These are phyloP conservation scores for Carposina sasakii DNA, from an alignment of 1,140 invertebrate species.

Conservation along the genomic window DNA sequence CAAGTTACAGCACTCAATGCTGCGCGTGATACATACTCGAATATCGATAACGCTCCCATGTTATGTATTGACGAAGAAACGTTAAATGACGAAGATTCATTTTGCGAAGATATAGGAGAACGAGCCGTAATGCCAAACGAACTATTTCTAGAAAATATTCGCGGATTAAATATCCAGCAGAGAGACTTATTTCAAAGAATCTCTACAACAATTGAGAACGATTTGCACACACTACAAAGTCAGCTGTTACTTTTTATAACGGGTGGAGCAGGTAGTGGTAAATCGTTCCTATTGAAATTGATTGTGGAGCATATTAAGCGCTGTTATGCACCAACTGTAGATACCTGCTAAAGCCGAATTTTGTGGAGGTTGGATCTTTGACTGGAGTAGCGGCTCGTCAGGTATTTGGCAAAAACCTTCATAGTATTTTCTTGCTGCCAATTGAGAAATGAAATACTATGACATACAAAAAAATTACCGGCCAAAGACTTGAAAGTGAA, in stretches of 20 bases:
- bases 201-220: constrained; percentile 1
- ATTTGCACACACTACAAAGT: background rate
- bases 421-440: constrained; percentile 19
- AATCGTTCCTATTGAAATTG: constrained; percentile 27
- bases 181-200: constrained; percentile 9
- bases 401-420: constrained; percentile 28
- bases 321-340: constrained; percentile 27
- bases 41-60: background rate
- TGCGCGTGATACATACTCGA: constrained; percentile 12
- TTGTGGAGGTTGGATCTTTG: constrained; percentile 27
- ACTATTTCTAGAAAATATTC: constrained; percentile 12
- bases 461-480: constrained; percentile 15
- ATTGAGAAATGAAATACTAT: constrained; percentile 26
- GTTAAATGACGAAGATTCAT: constrained; percentile 17
- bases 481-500: constrained; percentile 21
- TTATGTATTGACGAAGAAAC: constrained; percentile 18
- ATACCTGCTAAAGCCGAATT: constrained; percentile 21
- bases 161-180: constrained; percentile 14
- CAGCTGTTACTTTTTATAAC: constrained; percentile 16
- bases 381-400: constrained; percentile 30
- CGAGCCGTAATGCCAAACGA: constrained; percentile 17
- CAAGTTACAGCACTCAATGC: constrained; percentile 17
- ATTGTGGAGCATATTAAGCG: constrained; percentile 27
- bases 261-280: constrained; percentile 25
- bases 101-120: constrained; percentile 20